These are phyloP conservation scores for Agapostemon virescens DNA, from an alignment of 2,888 invertebrate species.

Conservation along the genomic window DNA sequence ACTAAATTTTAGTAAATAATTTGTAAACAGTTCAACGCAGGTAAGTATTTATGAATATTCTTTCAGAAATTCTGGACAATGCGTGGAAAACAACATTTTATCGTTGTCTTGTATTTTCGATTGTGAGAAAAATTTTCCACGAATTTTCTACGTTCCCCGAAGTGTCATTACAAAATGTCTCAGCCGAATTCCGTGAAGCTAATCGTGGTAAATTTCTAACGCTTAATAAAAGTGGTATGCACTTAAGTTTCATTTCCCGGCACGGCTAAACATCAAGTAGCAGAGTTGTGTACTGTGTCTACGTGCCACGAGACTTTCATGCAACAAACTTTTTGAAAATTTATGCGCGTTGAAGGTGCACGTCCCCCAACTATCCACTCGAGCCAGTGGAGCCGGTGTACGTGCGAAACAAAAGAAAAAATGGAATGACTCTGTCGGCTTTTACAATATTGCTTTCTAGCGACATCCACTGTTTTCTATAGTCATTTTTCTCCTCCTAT, in stretches of 20 bases:
- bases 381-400: neutral
- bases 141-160: neutral
- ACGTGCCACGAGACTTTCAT: neutral
- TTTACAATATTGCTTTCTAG: neutral
- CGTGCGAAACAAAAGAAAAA: neutral
- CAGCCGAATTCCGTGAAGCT: neutral
- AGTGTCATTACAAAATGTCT: neutral
- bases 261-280: neutral
- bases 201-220: neutral
- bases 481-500: neutral
- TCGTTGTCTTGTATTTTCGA: too few species aligned
- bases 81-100: neutral
- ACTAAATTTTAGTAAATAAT: neutral
- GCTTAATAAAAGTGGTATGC: neutral
- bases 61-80: neutral
- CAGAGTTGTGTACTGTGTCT: neutral
- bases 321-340: conserved; percentile 19
- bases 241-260: neutral
- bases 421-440: neutral
- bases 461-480: neutral
- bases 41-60: neutral
- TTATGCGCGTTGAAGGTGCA: conserved; percentile 8
- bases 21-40: neutral
- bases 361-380: neutral
- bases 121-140: too few species aligned